These are phyloP conservation scores for Eubasilissa splendida DNA, from an alignment of 2,888 invertebrate genomes.

Conservation along the genomic window DNA sequence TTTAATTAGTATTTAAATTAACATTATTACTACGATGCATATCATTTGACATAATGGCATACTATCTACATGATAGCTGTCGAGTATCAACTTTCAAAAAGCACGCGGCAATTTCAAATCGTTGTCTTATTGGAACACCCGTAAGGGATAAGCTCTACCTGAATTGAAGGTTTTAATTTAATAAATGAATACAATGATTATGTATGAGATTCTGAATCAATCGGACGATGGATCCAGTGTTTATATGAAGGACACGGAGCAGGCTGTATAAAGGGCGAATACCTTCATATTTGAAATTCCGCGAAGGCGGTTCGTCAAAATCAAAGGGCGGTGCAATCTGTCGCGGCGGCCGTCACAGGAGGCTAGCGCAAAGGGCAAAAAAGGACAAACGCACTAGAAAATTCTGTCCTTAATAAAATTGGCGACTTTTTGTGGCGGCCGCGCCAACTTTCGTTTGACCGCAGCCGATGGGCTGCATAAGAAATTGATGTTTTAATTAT, in stretches of 20 bases:
- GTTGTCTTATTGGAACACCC: no score
- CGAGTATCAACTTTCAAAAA: no score
- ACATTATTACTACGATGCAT: no score
- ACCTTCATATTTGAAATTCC: constrained; percentile 6
- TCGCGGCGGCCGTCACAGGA: constrained; percentile 17
- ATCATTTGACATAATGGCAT: no score
- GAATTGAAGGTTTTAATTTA: no score
- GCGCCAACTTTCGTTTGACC: background rate
- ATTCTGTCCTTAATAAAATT: constrained; percentile 23
- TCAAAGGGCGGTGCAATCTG: constrained; percentile 5
- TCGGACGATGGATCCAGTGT: no score
- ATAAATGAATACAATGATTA: no score
- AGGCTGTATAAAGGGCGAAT: background rate
- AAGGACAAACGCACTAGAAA: constrained; percentile 33
- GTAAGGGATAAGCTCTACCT: no score
- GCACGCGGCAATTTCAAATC: no score
- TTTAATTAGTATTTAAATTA: no score
- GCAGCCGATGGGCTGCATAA: background rate
- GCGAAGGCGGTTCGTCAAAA: constrained; percentile 26
- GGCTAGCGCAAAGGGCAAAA: background rate
- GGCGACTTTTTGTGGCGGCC: background rate
- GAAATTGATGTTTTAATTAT: background rate
- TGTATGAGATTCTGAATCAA: no score
- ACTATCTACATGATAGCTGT: no score
- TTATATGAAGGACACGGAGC: background rate